Conservation (phyloP, 2,888 invertebrate genomes). For the Choreutis nemorana region DNA sequence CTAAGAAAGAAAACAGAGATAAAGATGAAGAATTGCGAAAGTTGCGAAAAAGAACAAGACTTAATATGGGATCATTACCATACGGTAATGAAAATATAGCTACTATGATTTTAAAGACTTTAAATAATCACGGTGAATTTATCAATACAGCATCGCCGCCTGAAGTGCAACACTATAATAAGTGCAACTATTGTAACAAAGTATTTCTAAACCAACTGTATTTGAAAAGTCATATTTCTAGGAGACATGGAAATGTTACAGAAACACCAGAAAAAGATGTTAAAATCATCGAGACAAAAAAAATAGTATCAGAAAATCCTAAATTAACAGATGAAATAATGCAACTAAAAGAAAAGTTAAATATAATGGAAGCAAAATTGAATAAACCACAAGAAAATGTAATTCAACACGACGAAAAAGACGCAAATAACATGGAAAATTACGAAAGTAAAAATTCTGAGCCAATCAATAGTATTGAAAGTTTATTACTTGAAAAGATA, state of each 20-base stretch:
- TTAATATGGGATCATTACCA: conserved; percentile 31
- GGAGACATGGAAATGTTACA: conserved; percentile 57
- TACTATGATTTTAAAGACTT: conserved; percentile 49
- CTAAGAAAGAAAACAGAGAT: conserved; percentile 54
- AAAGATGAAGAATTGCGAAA: conserved; percentile 60
- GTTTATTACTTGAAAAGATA: conserved; percentile 38
- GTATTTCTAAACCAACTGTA: conserved; percentile 71
- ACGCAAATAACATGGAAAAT: conserved; percentile 2
- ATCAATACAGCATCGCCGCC: conserved; percentile 29
- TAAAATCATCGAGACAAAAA: conserved; percentile 14
- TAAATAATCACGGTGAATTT: conserved; percentile 40
- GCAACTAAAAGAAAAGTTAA: conserved; percentile 51
- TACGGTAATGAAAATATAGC: conserved; percentile 57
- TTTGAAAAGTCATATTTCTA: conserved; percentile 67
- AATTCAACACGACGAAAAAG: conserved; percentile 1
- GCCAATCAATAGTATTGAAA: conserved; percentile 34
- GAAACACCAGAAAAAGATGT: conserved; percentile 38
- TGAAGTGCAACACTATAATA: conserved; percentile 47
- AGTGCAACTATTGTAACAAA: conserved; percentile 74
- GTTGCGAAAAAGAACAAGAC: conserved; percentile 52
- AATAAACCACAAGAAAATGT: conserved; percentile 11
- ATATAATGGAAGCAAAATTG: conserved; percentile 46
- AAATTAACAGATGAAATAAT: conserved; percentile 60
- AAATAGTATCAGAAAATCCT: conserved; percentile 57
- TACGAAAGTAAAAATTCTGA: conserved; percentile 38